These are phyloP conservation scores for Thaleichthys pacificus DNA, from an alignment of 2,797 vertebrate genomes.

Conservation along the genomic window DNA sequence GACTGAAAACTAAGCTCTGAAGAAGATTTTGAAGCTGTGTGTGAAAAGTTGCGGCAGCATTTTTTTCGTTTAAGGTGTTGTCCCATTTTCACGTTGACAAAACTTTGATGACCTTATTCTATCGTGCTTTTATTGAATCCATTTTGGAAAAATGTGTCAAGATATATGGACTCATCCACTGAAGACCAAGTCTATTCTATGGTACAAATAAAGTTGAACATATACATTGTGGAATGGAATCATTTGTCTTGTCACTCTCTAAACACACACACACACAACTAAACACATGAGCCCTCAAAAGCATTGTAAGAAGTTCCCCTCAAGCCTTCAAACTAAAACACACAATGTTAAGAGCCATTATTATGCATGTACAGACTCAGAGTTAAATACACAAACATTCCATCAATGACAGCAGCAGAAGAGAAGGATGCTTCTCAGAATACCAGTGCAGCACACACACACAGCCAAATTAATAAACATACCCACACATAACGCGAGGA, in stretches of 20 bases:
- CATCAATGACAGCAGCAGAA: slow-evolving; percentile 25
- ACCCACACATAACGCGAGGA: slow-evolving; percentile 7
- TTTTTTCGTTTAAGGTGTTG: no score
- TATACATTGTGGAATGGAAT: slow-evolving; percentile 51
- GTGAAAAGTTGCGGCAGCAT: no score
- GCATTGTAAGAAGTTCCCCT: slow-evolving; percentile 54
- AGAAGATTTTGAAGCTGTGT: no score
- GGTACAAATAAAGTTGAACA: background rate
- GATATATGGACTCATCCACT: no score
- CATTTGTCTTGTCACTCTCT: slow-evolving; percentile 46
- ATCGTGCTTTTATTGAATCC: no score
- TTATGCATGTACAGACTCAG: slow-evolving; percentile 48
- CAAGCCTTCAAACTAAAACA: slow-evolving; percentile 54
- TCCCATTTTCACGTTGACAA: no score
- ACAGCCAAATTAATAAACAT: slow-evolving; percentile 44
- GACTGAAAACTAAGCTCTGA: no score
- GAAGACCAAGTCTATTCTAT: no score
- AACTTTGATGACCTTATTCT: no score
- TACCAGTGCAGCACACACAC: slow-evolving; percentile 43
- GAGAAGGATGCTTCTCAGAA: slow-evolving; percentile 32
- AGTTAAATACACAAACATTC: slow-evolving; percentile 29
- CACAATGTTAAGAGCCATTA: slow-evolving; percentile 45
- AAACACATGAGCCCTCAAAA: slow-evolving; percentile 44
- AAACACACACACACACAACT: slow-evolving; percentile 7
- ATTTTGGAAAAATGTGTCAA: no score